These are phyloP conservation scores for Microvelia longipes DNA, from an alignment of 1,140 invertebrate species.

Conservation along the genomic window DNA sequence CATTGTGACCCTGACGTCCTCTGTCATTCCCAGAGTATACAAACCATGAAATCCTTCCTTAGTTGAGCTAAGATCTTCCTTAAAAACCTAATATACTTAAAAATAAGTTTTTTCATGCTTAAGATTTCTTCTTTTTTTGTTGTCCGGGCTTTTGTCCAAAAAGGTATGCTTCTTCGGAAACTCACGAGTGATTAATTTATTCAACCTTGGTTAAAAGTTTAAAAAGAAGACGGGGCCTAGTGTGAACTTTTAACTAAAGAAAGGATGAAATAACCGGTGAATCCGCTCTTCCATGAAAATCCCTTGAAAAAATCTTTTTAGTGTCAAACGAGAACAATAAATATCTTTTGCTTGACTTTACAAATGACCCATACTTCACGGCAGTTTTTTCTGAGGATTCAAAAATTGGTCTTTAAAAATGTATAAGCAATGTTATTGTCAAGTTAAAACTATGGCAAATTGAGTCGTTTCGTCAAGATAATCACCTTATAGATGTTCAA, in stretches of 20 bases:
- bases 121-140: no score
- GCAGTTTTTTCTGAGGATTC: no score
- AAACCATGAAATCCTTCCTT: not conserved
- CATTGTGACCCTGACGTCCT: not conserved
- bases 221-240: not conserved
- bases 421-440: no score
- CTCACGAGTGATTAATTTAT: not conserved
- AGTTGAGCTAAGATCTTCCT: not conserved
- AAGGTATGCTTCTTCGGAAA: not conserved
- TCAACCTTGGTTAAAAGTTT: not conserved
- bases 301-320: not conserved
- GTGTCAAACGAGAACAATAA: no score
- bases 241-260: not conserved
- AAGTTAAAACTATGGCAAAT: no score
- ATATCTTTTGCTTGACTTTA: not conserved
- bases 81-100: not conserved
- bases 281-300: not conserved
- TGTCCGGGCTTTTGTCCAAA: not conserved
- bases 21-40: not conserved
- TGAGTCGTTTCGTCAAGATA: no score
- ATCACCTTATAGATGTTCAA: no score
- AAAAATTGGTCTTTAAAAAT: no score
- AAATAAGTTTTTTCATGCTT: not conserved
- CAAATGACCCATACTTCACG: not conserved
- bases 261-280: not conserved